Evolutionary conservation across 2,113 vertebrate genomes (phyloP).

Genomic region (Clarias batrachus): DNA sequence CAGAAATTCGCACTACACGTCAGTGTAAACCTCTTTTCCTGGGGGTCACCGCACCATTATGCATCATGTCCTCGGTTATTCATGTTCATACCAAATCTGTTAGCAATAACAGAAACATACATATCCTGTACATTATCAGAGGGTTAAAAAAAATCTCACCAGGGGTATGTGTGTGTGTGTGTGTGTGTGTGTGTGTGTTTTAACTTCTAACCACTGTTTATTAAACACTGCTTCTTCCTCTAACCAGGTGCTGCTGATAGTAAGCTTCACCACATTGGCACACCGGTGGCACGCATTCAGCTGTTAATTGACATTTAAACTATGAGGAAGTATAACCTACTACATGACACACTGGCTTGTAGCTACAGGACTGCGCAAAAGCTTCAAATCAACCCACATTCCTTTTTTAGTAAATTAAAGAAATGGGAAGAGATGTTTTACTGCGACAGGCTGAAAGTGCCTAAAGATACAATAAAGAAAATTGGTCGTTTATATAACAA

Average conservation of each 20-base stretch:
- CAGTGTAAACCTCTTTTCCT: no score
- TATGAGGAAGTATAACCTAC: conserved; percentile 5
- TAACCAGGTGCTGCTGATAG: not conserved
- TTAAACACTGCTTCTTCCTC: not conserved
- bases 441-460: no score
- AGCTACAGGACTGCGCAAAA: no score
- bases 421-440: no score
- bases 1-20: not conserved
- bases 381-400: no score
- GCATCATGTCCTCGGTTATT: not conserved
- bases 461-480: no score
- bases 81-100: not conserved
- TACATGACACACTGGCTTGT: not conserved
- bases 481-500: no score
- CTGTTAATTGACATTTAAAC: not conserved
- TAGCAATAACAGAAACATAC: not conserved
- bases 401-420: no score
- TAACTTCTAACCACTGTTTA: not conserved
- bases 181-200: not conserved
- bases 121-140: not conserved
- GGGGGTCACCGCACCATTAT: not conserved
- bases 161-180: not conserved
- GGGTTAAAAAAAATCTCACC: not conserved
- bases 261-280: not conserved
- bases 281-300: not conserved